These are phyloP conservation scores for Acanthis flammea DNA, from an alignment of 2,797 vertebrate species.

Conservation along the genomic window DNA sequence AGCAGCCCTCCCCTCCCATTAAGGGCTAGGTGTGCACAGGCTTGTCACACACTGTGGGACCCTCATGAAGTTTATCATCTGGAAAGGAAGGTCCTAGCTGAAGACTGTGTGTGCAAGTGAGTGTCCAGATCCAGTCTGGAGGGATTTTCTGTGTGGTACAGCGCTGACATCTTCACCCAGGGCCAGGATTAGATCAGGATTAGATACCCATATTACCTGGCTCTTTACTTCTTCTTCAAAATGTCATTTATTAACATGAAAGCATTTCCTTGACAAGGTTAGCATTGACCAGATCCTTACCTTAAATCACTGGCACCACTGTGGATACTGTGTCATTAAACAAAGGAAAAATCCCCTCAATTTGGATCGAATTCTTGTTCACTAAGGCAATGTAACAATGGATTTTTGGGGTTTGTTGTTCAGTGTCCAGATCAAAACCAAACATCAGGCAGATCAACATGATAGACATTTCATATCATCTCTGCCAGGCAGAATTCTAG, in stretches of 20 bases:
- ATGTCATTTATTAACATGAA: neutral
- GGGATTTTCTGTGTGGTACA: neutral
- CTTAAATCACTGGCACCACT: neutral
- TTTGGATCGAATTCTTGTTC: neutral
- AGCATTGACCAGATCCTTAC: neutral
- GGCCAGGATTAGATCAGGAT: neutral
- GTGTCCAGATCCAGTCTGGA: neutral
- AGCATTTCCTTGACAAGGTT: neutral
- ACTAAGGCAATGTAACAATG: neutral
- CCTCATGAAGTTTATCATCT: neutral
- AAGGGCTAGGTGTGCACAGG: neutral
- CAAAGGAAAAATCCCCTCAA: neutral
- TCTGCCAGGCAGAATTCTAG: neutral
- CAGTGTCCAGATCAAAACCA: neutral
- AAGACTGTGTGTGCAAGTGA: rapidly evolving
- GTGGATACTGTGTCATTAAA: neutral
- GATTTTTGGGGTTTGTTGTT: neutral
- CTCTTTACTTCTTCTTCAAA: neutral
- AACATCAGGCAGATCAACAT: neutral
- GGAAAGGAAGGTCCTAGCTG: neutral
- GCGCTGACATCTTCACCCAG: neutral
- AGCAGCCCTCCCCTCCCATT: neutral
- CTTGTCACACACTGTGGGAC: neutral
- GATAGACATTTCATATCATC: neutral
- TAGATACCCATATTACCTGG: neutral